phyloP scores from a whole-genome alignment of 2,888 invertebrate genomes.

The Drosophila pseudotakahashii region DNA sequence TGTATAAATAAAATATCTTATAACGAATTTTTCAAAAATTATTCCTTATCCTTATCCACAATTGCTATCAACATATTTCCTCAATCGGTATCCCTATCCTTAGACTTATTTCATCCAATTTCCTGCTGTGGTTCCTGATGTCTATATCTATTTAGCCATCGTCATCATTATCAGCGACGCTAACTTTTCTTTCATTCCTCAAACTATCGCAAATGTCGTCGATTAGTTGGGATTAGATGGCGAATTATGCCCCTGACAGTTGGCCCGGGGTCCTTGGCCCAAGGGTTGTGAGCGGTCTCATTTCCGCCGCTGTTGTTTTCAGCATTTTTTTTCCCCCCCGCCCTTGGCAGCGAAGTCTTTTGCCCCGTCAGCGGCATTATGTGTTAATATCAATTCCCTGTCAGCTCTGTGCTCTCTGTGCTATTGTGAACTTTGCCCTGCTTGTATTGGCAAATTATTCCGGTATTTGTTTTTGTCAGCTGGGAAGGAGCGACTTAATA shows the following conservation, averaged over 20 bases:
- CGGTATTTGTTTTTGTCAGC: conserved; percentile 71
- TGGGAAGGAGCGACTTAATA: conserved; percentile 64
- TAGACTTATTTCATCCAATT: background rate
- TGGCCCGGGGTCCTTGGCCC: conserved; percentile 22
- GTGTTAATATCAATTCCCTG: conserved; percentile 73
- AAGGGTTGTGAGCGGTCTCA: conserved; percentile 52
- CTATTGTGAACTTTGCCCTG: conserved; percentile 13
- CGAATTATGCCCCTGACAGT: conserved; percentile 69
- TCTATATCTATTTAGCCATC: conserved; percentile 59
- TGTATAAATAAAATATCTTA: too few relatives aligned
- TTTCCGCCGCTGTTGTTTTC: conserved; percentile 53
- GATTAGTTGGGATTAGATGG: conserved; percentile 77
- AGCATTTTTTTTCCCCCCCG: background rate
- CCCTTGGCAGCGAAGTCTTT: conserved; percentile 32
- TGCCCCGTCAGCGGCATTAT: conserved; percentile 73
- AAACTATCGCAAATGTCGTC: conserved; percentile 78
- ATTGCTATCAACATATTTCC: background rate
- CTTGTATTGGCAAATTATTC: conserved; percentile 73
- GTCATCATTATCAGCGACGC: conserved; percentile 74
- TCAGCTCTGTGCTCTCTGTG: conserved; percentile 17
- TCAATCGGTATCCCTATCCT: conserved; percentile 22
- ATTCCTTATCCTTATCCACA: too few relatives aligned
- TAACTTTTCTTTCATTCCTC: conserved; percentile 73
- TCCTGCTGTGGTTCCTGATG: conserved; percentile 21
- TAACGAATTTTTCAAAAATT: background rate